A percentile compares a stretch with the other conserved stretches of the same genome.
phyloP scores from a whole-genome alignment of 2,888 invertebrate genomes.

The Pachymerium ferrugineum region DNA sequence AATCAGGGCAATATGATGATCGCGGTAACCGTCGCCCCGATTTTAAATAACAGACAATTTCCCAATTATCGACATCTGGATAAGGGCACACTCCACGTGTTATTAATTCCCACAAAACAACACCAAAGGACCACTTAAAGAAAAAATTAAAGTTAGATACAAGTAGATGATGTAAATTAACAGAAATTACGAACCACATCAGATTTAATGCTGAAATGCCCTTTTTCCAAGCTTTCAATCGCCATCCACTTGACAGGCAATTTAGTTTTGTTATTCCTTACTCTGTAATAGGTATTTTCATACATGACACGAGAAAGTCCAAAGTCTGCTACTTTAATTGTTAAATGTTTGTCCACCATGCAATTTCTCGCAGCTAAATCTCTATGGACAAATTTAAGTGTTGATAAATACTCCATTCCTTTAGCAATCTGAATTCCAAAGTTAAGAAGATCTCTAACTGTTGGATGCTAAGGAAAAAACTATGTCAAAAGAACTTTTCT shows the following conservation, averaged over 20 bases:
- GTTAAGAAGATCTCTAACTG: constrained; percentile 49
- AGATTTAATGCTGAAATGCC: constrained; percentile 46
- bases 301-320: constrained; percentile 55
- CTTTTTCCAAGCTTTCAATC: constrained; percentile 49
- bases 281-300: constrained; percentile 52
- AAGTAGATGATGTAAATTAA: neutral
- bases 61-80: constrained; percentile 51
- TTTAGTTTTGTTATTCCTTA: constrained; percentile 47
- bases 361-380: constrained; percentile 55
- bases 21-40: constrained; percentile 49
- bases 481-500: neutral
- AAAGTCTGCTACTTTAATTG: constrained; percentile 55
- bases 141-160: constrained; percentile 37
- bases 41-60: constrained; percentile 49
- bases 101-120: constrained; percentile 52
- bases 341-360: constrained; percentile 51
- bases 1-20: constrained; percentile 51
- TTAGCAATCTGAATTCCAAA: constrained; percentile 52
- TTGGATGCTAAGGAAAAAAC: constrained; percentile 48
- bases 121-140: constrained; percentile 53
- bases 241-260: constrained; percentile 55
- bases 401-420: constrained; percentile 54
- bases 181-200: constrained; percentile 46
- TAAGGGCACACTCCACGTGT: constrained; percentile 51
- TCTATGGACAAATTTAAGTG: constrained; percentile 53